Evolutionary conservation across 2,888 invertebrate genomes (phyloP).

Genomic region (Tanytarsus gracilentus): DNA sequence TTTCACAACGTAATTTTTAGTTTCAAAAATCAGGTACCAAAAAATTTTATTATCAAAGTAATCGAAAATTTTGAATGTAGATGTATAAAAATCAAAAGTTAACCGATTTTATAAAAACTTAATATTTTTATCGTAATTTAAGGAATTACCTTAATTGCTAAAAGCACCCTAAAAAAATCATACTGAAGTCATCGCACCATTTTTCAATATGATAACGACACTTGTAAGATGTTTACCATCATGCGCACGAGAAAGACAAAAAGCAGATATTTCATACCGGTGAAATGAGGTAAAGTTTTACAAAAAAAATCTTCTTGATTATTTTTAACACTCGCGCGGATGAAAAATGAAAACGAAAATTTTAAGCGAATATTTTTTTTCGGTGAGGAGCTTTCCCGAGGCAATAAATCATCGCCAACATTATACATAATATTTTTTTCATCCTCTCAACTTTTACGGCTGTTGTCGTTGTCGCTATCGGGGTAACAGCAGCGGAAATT

Average conservation of each 20-base stretch:
- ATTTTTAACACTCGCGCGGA: background rate
- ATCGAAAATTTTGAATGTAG: no score
- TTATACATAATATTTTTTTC: background rate
- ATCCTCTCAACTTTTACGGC: background rate
- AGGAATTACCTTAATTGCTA: no score
- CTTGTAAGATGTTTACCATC: background rate
- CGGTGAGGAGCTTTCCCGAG: background rate
- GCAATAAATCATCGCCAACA: constrained; percentile 15
- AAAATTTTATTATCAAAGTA: no score
- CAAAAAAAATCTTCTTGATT: background rate
- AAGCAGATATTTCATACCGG: no score
- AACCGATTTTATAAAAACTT: no score
- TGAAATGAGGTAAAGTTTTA: no score
- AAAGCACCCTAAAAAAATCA: no score
- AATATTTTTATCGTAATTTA: no score
- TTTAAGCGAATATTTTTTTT: constrained; percentile 10
- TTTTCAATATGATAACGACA: background rate
- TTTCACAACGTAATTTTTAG: no score
- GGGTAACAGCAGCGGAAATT: constrained; percentile 2
- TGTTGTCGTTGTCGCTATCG: background rate
- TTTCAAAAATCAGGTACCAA: no score
- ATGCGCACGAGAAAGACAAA: constrained; percentile 13
- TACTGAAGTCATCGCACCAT: no score
- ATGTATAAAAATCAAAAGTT: no score
- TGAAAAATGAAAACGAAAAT: constrained; percentile 13